phyloP scores from a whole-genome alignment of 92 coral and sea anemone species.

The Umimayanthus chanpuru region DNA sequence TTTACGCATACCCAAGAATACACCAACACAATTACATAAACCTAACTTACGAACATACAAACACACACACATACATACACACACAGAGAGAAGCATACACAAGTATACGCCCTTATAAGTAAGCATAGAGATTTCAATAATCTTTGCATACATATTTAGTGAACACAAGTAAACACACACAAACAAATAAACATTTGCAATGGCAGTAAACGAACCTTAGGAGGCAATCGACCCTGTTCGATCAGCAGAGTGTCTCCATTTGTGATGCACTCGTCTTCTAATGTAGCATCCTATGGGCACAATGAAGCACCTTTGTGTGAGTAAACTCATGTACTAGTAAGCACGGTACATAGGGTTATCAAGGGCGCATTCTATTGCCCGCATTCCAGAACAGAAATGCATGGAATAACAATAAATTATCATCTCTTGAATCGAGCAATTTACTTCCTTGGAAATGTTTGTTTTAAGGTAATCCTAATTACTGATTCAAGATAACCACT shows the following conservation, averaged over 20 bases:
- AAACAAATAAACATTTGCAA: not conserved
- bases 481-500: too few species aligned
- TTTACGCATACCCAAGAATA: not conserved
- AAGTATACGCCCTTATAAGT: too few species aligned
- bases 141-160: not conserved
- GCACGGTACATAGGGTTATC: not conserved
- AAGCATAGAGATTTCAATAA: too few species aligned
- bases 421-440: too few species aligned
- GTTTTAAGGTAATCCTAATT: too few species aligned
- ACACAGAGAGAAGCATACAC: not conserved
- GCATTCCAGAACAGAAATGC: too few species aligned
- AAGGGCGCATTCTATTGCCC: too few species aligned
- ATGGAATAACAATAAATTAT: too few species aligned
- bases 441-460: too few species aligned
- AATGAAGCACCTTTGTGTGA: not conserved
- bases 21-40: not conserved
- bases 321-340: not conserved
- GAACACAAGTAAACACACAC: not conserved
- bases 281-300: slow-evolving; percentile 14
- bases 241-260: slow-evolving; percentile 35
- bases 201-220: slow-evolving; percentile 15
- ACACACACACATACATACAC: not conserved
- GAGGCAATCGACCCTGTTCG: slow-evolving; percentile 24
- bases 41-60: not conserved
- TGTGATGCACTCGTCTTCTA: slow-evolving; percentile 26